phyloP scores from a whole-genome alignment of 2,113 vertebrate genomes.

The Lichenostomus cassidix region DNA sequence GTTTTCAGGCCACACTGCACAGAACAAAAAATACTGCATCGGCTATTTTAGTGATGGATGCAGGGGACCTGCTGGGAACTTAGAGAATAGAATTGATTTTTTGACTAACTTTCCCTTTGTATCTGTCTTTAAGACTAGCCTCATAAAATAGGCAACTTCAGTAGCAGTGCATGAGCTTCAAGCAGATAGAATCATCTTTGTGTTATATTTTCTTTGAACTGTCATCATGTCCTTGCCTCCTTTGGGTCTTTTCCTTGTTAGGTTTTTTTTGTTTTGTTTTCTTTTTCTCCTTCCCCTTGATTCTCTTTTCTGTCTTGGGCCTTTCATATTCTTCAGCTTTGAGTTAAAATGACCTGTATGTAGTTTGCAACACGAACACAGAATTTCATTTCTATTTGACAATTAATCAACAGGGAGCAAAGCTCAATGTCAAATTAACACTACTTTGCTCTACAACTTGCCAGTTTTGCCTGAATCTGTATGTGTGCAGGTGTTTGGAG shows the following conservation, averaged over 20 bases:
- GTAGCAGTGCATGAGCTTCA: background rate
- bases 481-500: background rate
- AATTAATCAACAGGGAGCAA: background rate
- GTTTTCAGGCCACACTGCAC: background rate
- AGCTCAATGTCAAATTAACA: background rate
- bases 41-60: constrained; percentile 15
- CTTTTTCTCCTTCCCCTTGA: background rate
- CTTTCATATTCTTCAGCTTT: background rate
- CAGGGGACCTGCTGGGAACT: background rate
- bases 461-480: background rate
- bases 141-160: background rate
- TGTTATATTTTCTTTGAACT: background rate
- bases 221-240: background rate
- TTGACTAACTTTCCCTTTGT: constrained; percentile 21
- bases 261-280: background rate
- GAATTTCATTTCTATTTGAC: background rate
- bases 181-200: background rate
- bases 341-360: background rate
- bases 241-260: background rate
- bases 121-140: background rate
- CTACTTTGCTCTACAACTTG: background rate
- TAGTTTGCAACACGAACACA: background rate
- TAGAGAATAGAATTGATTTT: constrained; percentile 15
- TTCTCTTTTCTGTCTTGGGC: background rate
- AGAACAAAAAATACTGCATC: background rate